Evolutionary conservation across 2,113 vertebrate species (phyloP), one percentile per base, ranked within the genome.

Genomic region (Abramis brama): DNA sequence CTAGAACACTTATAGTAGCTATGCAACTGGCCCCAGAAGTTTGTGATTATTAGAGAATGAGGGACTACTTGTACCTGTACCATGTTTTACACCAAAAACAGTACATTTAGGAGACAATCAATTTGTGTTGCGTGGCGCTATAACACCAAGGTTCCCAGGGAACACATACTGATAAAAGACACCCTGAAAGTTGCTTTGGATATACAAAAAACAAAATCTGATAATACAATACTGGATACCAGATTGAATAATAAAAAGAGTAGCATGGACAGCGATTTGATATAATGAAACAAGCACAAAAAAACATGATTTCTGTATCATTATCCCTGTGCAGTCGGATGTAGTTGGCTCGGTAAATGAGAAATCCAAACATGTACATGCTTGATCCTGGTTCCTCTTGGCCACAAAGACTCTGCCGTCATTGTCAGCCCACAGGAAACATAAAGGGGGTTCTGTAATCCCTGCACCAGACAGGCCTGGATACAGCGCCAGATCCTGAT

Each of bases 381-480:
- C 50, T 83, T 83, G 81, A 73, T 83, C 81, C 64, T 36, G 57
- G 82, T 62, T 84, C 64, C 78, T 62, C 81, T 39, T 75, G 39
- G 43, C 59, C 75, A 86, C 71, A 87, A 84, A 83, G 55, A 68
- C 85, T 80, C 52, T 27, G 62, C 62, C 27, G 70, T 87, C 84
- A 86, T 82, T 84, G 80, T 86, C 64, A 89, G 60, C 86, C 86
- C 79, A 83, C 84, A 70, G 82, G 87, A 89, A 87, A 85, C 86
- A 90, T 90, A 91, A 89, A 87, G 85, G 86, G 84, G 84, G 68
- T 79, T 84, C 79, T 89, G 85, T 89, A 90, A 91, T 90, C 89
- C 86, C 81, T 45, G 55, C 64, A 87, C 79, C 83, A 86, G 88
- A 89, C 90, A 87, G 86, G 86, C 85, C 47, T 23, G 84, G 85